These are phyloP conservation scores for Drosophila incognita DNA, from an alignment of 2,888 invertebrate genomes.

Conservation along the genomic window DNA sequence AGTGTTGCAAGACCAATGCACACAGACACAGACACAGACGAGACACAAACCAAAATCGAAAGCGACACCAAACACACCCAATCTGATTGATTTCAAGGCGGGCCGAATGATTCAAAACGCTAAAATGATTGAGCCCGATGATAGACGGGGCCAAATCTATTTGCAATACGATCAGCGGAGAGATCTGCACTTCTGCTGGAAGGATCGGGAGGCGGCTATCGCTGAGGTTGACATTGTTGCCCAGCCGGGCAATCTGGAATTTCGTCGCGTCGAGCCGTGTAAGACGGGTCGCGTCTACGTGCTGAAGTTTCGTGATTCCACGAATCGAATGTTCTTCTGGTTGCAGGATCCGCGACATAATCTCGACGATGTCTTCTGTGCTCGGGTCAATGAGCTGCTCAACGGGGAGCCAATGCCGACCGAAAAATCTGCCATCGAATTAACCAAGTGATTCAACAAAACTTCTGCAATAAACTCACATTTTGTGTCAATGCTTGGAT, in stretches of 20 bases:
- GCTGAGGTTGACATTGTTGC: constrained; percentile 97
- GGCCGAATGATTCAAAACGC: constrained; percentile 96
- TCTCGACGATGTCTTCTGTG: constrained; percentile 96
- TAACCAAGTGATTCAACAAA: neutral
- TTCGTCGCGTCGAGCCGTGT: constrained; percentile 96
- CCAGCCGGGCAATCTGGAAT: constrained; percentile 98
- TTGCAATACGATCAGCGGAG: constrained; percentile 97
- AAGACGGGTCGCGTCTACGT: constrained; percentile 98
- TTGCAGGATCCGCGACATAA: constrained; percentile 98
- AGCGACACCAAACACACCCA: neutral
- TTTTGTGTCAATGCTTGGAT: neutral
- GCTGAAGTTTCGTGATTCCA: constrained; percentile 96
- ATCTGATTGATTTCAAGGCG: constrained; percentile 96
- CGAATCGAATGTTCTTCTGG: constrained; percentile 98
- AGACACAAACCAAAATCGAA: neutral
- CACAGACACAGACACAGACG: neutral
- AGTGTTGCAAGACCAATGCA: neutral
- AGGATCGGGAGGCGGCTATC: constrained; percentile 94
- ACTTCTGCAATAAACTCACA: neutral
- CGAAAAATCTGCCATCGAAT: accelerated
- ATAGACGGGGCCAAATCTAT: constrained; percentile 97
- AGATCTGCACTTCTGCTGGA: constrained; percentile 99
- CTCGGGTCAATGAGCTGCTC: constrained; percentile 95
- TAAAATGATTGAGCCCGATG: constrained; percentile 96
- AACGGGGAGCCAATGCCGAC: constrained; percentile 87